phyloP scores from a whole-genome alignment of 2,113 vertebrate species.

The Excalfactoria chinensis region DNA sequence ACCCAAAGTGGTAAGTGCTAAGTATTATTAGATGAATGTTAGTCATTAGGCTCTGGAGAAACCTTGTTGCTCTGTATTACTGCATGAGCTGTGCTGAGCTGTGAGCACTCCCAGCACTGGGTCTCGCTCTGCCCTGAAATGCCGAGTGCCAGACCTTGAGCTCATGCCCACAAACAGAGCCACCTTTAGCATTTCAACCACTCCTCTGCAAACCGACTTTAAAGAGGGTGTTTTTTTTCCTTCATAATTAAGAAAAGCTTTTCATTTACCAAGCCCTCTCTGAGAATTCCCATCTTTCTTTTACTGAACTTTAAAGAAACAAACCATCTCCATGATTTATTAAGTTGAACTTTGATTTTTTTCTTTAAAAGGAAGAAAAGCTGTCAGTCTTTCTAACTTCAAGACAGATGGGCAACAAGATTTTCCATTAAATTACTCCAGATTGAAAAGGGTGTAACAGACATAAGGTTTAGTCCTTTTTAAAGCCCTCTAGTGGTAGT shows the following conservation, averaged over 20 bases:
- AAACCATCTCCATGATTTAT: not conserved
- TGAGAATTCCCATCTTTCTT: not conserved
- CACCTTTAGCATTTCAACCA: not conserved
- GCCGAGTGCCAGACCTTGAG: not conserved
- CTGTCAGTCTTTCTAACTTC: not conserved
- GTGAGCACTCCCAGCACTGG: fast-evolving
- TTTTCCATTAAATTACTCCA: not conserved
- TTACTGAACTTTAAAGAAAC: not conserved
- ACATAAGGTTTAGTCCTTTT: not conserved
- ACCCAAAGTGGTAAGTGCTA: slow-evolving; percentile 26
- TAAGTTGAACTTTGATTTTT: fast-evolving
- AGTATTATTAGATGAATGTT: slow-evolving; percentile 31
- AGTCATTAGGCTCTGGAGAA: not conserved
- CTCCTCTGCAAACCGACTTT: not conserved
- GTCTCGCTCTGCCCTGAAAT: fast-evolving
- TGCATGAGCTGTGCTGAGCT: fast-evolving
- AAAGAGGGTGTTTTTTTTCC: not conserved
- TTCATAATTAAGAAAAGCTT: not conserved
- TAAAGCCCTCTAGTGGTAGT: slow-evolving; percentile 47
- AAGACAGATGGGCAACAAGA: not conserved
- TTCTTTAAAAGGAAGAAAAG: fast-evolving
- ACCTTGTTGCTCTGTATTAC: not conserved
- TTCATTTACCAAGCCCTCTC: not conserved
- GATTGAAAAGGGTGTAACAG: not conserved
- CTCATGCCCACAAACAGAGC: not conserved